Base-by-base conservation (phyloP, 2,113 vertebrate species). In the Propithecus coquereli region DNA sequence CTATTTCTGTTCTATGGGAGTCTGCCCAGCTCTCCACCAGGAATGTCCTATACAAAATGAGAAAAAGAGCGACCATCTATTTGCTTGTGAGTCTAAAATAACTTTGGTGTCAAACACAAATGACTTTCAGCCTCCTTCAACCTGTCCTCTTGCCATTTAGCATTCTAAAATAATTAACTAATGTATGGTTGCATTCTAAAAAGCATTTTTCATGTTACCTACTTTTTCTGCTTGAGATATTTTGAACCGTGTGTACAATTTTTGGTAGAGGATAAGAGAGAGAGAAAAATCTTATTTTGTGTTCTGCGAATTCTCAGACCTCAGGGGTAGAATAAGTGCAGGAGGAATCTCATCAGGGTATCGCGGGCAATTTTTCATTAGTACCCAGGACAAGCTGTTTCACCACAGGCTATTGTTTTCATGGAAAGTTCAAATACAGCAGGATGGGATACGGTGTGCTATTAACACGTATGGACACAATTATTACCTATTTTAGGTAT, bases 71-170 rank as follows among this genome's bases (percentile, higher is more conserved):
- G 34, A 98, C 94, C 50, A 54, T 95, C 91, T 98, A 93, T 92
- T 98, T 98, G 91, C 93, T 98, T 96, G 59, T 96, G 97, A 98
- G 82, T 98, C 97, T 97, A 95, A 98, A 98, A 98, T 97, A 98
- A 98, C 89, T 98, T 98, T 59, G 61, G 86, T 97, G 94, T 98
- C 81, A 97, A 98, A 98, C 97, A 70, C 97, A 98, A 98, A 94
- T 94, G 0, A 96, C 95, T 97, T 97, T 97, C 76, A 89, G 57
- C 73, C 93, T 97, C 96, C 85, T 97, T 97, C 95, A 97, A 7
- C 82, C 45, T 97, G 84, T 97, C 94, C 93, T 97, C 87, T 95
- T 95, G 96, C 91, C 94, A 94, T 97, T 98, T 90, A 97, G 63
- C 90, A 85, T 90, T 91, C 95, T 81, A 91, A 97, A 98, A 91